Evolutionary conservation across 2,797 vertebrate species (phyloP), one percentile per base, ranked within the genome.

Genomic region (Phrynocephalus vlangalii): DNA sequence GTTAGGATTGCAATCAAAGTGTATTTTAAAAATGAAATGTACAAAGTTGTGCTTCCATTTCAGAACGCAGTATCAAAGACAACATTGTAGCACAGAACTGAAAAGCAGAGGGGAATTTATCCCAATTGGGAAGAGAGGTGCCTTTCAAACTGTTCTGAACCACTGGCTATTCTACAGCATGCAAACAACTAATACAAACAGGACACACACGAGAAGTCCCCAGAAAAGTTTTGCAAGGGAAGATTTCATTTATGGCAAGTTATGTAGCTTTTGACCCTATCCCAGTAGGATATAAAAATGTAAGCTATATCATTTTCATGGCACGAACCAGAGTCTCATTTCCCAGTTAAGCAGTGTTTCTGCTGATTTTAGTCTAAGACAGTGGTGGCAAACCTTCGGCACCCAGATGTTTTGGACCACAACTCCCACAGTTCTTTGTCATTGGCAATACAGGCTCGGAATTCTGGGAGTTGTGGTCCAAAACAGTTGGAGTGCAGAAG

Each of bases 181-280:
- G 72, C 81, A 83, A 88, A 91, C 89, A 92, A 93, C 94, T 79
- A 52, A 84, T 86, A 92, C 95, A 94, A 82, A 85, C 60, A 68
- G 92, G 87, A 87, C 86, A 91, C 48, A 48, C 30, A 81, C 50
- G 83, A 87, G 79, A 91, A 79, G 60, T 84, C 67, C n/a, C 89
- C 88, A 89, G 86, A 93, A 88, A 93, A 87, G 88, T 87, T 87
- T 84, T 89, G 85, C 92, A 94, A 90, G 79, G 44, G 89, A 75
- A 82, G 56, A 88, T 71, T 85, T 85, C 88, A 87, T 0, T 0
- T 83, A 79, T 11, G 16, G 75, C 8, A 87, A 84, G 78, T 82
- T 86, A 92, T 24, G 90, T 90, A 91, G 88, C 90, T 95, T 94
- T 92, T 90, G 87, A 79, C 93, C 82, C 85, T 26, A 71, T 81